Conservation (phyloP, 2,888 invertebrate species). For the Limnephilus rhombicus region DNA sequence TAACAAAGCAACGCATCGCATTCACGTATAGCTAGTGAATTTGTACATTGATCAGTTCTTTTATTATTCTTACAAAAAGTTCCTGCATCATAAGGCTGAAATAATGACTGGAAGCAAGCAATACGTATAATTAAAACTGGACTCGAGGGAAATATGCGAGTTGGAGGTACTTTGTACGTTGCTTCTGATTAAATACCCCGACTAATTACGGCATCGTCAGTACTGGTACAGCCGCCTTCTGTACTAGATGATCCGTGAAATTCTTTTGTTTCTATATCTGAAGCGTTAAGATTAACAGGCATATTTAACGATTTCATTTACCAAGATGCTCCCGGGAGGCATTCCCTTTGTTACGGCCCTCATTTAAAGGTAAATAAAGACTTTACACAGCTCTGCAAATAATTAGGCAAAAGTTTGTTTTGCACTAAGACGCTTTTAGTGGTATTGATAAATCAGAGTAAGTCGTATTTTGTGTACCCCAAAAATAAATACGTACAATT, state of each 20-base stretch:
- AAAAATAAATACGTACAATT: background rate
- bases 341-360: constrained; percentile 19
- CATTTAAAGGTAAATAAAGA: constrained; percentile 31
- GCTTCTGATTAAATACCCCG: constrained; percentile 62
- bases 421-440: background rate
- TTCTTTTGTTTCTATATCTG: constrained; percentile 51
- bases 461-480: background rate
- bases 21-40: background rate
- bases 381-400: constrained; percentile 15
- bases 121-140: constrained; percentile 62
- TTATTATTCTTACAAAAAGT: constrained; percentile 48
- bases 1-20: background rate
- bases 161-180: constrained; percentile 35
- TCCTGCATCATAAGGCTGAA: constrained; percentile 39
- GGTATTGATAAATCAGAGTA: background rate
- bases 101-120: constrained; percentile 47
- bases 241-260: constrained; percentile 49
- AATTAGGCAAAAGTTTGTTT: background rate
- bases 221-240: background rate
- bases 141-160: constrained; percentile 64
- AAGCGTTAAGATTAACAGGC: constrained; percentile 41
- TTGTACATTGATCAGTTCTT: constrained; percentile 38
- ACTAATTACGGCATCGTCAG: constrained; percentile 57
- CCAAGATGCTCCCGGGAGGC: constrained; percentile 4
- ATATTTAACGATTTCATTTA: constrained; percentile 46